Evolutionary conservation across 2,113 vertebrate genomes (phyloP).

Genomic region (Oryzias javanicus): DNA sequence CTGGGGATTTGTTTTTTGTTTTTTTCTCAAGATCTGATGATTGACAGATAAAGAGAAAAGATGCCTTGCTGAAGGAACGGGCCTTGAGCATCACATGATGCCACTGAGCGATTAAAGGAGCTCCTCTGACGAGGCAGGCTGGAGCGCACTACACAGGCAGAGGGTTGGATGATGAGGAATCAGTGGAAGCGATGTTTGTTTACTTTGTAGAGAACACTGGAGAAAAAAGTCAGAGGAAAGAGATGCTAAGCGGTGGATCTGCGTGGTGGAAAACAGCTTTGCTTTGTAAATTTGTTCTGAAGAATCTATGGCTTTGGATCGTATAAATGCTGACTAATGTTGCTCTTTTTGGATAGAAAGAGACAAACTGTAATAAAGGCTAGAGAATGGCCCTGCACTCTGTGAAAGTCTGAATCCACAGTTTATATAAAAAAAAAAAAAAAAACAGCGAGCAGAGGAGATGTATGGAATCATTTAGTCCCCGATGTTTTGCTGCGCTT

Average conservation of each 20-base stretch:
- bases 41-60: conserved; percentile 94
- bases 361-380: conserved; percentile 42
- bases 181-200: conserved; percentile 99
- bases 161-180: conserved; percentile 90
- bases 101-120: conserved; percentile 89
- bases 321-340: conserved; percentile 71
- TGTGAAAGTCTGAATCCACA: conserved; percentile 29
- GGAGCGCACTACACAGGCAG: conserved; percentile 81
- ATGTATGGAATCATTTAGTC: conserved; percentile 63
- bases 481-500: conserved; percentile 34
- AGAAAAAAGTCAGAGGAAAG: conserved; percentile 49
- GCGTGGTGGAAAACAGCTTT: conserved; percentile 34
- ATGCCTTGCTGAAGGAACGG: conserved; percentile 87
- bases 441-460: conserved; percentile 41
- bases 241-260: conserved; percentile 52
- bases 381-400: conserved; percentile 25
- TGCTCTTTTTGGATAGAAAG: conserved; percentile 45
- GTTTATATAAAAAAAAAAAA: conserved; percentile 14
- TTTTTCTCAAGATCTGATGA: conserved; percentile 85
- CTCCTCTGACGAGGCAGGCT: conserved; percentile 93
- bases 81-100: conserved; percentile 96
- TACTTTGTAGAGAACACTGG: conserved; percentile 83
- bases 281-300: conserved; percentile 60
- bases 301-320: conserved; percentile 59
- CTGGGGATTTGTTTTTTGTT: conserved; percentile 82